Evolutionary conservation across 2,113 vertebrate genomes (phyloP), one percentile per base, ranked within the genome.

Genomic region (Labeo rohita): DNA sequence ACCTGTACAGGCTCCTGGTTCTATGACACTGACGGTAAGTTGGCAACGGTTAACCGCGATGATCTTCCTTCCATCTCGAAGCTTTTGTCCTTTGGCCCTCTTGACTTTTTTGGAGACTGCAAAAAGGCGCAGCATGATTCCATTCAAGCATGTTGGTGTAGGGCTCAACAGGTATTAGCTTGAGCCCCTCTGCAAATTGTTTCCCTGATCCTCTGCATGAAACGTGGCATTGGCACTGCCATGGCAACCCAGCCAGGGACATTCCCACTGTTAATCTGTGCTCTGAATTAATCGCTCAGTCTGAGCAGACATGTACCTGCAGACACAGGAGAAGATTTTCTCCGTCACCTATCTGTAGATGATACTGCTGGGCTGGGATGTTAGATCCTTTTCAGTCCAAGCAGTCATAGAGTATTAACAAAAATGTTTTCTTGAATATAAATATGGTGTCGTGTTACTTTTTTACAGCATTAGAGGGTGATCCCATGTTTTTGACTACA

Each of bases 181-280:
- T 59, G 72, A 82, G 61, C 66, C 70, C 72, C 87, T 56, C 85
- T 54, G 66, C 76, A 82, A 90, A 85, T 81, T 73, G 82, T 73
- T 65, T 77, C 79, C 23, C 50, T 56, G 52, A 86, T 89, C 85
- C 75, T 45, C 76, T 8, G 70, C 76, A 84, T 81, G 50, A 88
- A 88, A 87, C 4, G 6, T 68, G 65, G 23, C 84, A 76, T 89
- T 73, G 84, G 72, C 65, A 78, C 21, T 84, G 75, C 90, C 82
- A 83, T 90, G 83, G 89, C 83, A 90, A 91, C 86, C 16, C 56
- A 49, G 77, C 80, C 34, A 11, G 78, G 85, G 82, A 70, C 28
- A 45, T 83, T 74, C 47, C n/a, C 68, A 28, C 43, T 56, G 23
- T 49, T 87, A 61, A 87, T 86, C 66, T 81, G 77, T 11, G 4